These are phyloP conservation scores for Callionymus lyra DNA, from an alignment of 2,113 vertebrate genomes.

Conservation along the genomic window DNA sequence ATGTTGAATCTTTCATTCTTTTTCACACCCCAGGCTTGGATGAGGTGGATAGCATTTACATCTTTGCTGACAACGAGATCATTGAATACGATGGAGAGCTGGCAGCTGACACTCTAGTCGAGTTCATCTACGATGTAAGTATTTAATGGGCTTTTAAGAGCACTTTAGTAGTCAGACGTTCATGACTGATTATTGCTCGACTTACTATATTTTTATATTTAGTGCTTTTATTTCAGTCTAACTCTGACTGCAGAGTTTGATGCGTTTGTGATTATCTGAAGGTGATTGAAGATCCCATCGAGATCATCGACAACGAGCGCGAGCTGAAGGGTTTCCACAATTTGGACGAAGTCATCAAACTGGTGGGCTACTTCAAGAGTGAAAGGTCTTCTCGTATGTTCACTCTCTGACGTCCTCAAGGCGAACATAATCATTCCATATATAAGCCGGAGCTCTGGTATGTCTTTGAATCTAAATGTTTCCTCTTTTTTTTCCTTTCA, in stretches of 20 bases:
- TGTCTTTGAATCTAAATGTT: neutral
- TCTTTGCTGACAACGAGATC: constrained; percentile 82
- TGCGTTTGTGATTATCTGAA: too few species aligned
- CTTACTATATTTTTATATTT: too few species aligned
- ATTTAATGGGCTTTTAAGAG: too few species aligned
- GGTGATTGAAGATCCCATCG: constrained; percentile 79
- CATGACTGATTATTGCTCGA: too few species aligned
- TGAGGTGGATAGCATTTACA: constrained; percentile 83
- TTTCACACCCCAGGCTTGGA: constrained; percentile 64
- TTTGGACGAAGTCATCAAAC: constrained; percentile 80
- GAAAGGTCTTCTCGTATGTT: constrained; percentile 78
- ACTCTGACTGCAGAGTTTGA: too few species aligned
- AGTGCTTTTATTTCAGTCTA: too few species aligned
- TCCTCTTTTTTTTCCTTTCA: constrained; percentile 28
- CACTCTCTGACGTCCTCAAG: neutral
- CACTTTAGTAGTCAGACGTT: too few species aligned
- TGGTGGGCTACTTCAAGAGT: constrained; percentile 85
- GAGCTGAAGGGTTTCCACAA: constrained; percentile 83
- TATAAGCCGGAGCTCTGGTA: too few species aligned
- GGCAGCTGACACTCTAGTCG: constrained; percentile 79
- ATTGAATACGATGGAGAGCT: constrained; percentile 88
- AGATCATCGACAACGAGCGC: constrained; percentile 78
- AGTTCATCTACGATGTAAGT: constrained; percentile 86
- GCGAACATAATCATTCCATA: too few species aligned
- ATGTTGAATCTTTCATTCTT: too few species aligned